phyloP scores from a whole-genome alignment of 2,888 invertebrate species.

The Drosophila acutilabella region DNA sequence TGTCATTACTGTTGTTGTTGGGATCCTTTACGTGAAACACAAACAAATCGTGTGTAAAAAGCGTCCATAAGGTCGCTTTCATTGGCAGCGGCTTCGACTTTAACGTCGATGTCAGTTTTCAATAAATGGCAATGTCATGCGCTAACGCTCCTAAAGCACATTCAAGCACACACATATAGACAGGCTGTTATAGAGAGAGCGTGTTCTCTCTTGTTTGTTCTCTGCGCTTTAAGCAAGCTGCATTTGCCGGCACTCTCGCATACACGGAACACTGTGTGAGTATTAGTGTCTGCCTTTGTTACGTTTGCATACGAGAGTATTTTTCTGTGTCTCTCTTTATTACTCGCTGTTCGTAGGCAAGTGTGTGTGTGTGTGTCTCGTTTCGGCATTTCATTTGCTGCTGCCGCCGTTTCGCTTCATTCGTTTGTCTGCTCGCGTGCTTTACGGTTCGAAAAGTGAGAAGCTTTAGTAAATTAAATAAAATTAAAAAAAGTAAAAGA shows the following conservation, averaged over 20 bases:
- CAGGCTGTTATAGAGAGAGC: neutral
- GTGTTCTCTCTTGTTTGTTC: slow-evolving; percentile 14
- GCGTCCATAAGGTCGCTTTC: slow-evolving; percentile 49
- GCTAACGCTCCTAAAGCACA: slow-evolving; percentile 49
- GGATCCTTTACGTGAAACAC: slow-evolving; percentile 40
- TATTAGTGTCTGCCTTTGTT: slow-evolving; percentile 30
- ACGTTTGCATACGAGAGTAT: slow-evolving; percentile 19
- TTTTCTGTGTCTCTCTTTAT: slow-evolving; percentile 11
- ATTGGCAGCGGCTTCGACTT: slow-evolving; percentile 12
- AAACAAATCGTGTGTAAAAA: slow-evolving; percentile 40
- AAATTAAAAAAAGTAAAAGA: slow-evolving; percentile 6
- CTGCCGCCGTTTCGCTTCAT: slow-evolving; percentile 78
- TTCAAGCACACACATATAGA: slow-evolving; percentile 1
- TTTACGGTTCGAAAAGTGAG: slow-evolving; percentile 64
- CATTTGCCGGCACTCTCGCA: slow-evolving; percentile 68
- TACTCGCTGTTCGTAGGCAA: slow-evolving; percentile 6
- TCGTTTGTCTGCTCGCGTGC: slow-evolving; percentile 78
- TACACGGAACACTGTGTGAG: slow-evolving; percentile 50
- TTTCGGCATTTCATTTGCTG: slow-evolving; percentile 77
- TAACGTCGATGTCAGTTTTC: slow-evolving; percentile 49
- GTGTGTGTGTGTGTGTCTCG: slow-evolving; percentile 28
- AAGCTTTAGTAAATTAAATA: slow-evolving; percentile 21
- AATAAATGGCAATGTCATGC: slow-evolving; percentile 80
- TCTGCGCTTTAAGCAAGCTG: slow-evolving; percentile 37
- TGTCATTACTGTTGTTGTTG: slow-evolving; percentile 39